Evolutionary conservation across 2,113 vertebrate genomes (phyloP), one percentile per base, ranked within the genome.

Genomic region (Pontoporia blainvillei): DNA sequence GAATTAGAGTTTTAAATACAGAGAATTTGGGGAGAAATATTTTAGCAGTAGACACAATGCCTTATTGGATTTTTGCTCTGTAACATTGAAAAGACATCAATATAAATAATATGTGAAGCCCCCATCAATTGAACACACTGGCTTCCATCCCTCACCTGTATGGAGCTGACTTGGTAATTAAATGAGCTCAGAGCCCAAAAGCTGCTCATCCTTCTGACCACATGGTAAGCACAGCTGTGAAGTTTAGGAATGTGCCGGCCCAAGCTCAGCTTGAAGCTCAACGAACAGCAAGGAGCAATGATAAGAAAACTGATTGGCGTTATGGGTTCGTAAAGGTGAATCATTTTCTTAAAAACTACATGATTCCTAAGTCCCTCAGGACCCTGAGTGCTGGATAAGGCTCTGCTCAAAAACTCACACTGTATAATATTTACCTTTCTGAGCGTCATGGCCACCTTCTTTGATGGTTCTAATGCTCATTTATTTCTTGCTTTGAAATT

Each of bases 301-400:
- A 25, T 3, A 71, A 90, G 78, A 13, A 66, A 76, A 49, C 41
- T 17, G 34, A 84, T 82, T 79, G 73, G 27, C 39, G 14, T 69
- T 23, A 44, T 54, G 15, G 25, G 3, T 91, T 90, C 54, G 29
- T 81, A 25, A 91, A 95, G 20, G 13, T 14, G 27, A 62, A 91
- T 4, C 17, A 20, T 85, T 86, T 86, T 72, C 36, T 71, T 94
- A 96, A 57, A 8, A 75, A 79, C 20, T 64, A 41, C 91, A 31
- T 79, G 36, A 93, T 39, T 57, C 34, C 20, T 61, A 15, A 41
- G 39, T 85, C 39, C 79, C 39, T 66, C 20, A 18, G 41, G 75
- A 67, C 39, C 92, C 5, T 14, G 23, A 34, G 14, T 86, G 2
- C 86, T 95, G 41, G 67, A 14, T n/a, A 46, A 52, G 25, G 3